Conservation (phyloP, 2,797 vertebrate genomes). For the Onychomys arenicola region DNA sequence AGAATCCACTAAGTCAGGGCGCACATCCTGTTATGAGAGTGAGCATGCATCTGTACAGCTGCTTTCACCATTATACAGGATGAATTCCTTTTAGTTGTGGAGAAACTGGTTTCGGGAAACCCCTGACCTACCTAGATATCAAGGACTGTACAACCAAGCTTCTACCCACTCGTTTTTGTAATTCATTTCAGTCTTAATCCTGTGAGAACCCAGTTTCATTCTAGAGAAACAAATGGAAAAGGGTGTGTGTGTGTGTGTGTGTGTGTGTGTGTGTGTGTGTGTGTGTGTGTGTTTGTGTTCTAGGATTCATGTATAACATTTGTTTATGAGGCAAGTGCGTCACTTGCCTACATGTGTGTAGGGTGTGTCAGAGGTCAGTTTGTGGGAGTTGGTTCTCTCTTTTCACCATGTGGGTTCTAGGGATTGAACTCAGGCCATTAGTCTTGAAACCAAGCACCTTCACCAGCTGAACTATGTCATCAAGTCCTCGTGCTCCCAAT, state of each 20-base stretch:
- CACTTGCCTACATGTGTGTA: background rate
- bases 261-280: background rate
- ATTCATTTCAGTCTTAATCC: background rate
- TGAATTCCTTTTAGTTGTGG: background rate
- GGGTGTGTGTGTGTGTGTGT: background rate
- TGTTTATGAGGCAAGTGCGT: background rate
- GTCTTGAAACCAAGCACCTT: background rate
- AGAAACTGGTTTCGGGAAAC: background rate
- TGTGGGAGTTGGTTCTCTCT: background rate
- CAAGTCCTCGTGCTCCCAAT: background rate
- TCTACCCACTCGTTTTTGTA: background rate
- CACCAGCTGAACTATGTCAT: background rate
- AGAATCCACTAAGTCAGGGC: conserved; percentile 60
- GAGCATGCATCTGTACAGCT: background rate
- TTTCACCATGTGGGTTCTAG: background rate
- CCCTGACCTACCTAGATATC: background rate
- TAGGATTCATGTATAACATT: background rate
- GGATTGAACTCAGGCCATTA: background rate
- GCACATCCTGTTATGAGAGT: conserved; percentile 17
- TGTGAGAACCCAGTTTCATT: background rate
- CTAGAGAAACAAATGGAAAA: background rate
- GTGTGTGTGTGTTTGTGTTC: background rate
- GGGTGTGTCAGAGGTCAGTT: background rate
- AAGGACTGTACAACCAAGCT: background rate
- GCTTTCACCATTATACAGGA: background rate